phyloP scores from a whole-genome alignment of 2,113 vertebrate genomes.

The Pseudorasbora parva region DNA sequence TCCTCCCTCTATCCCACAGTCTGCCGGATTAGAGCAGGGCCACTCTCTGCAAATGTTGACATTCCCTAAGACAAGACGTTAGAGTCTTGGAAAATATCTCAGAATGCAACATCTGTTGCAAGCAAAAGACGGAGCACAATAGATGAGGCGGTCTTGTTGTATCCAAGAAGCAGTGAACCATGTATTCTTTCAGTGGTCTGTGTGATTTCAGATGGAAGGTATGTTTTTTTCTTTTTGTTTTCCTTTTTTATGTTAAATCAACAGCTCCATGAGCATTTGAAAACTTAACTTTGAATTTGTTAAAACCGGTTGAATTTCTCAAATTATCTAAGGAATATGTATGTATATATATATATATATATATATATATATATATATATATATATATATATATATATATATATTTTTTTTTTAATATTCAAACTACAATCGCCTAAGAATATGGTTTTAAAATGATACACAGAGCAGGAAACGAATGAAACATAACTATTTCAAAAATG shows the following conservation, averaged over 20 bases:
- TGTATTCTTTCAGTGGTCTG: constrained; percentile 10
- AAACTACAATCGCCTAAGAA: not conserved
- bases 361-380: too few species aligned
- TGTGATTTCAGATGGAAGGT: constrained; percentile 30
- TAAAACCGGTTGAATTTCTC: not conserved
- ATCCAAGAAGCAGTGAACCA: constrained; percentile 39
- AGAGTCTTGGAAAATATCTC: constrained; percentile 52
- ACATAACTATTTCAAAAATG: not conserved
- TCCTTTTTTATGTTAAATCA: not conserved
- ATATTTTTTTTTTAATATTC: too few species aligned
- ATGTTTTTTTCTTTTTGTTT: not conserved
- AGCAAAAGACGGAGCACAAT: constrained; percentile 24
- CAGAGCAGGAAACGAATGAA: not conserved
- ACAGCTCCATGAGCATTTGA: not conserved
- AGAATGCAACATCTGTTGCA: constrained; percentile 39
- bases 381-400: too few species aligned
- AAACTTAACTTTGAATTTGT: not conserved
- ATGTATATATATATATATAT: too few species aligned
- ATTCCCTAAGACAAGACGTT: constrained; percentile 48
- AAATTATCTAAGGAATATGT: not conserved
- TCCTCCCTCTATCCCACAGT: constrained; percentile 51
- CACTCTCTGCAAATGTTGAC: constrained; percentile 60
- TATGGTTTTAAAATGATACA: not conserved
- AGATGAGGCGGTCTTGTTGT: constrained; percentile 17
- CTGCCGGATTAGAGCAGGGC: constrained; percentile 55